Evolutionary conservation across 2,888 invertebrate species (phyloP).

Genomic region (Drosophila mulleri): DNA sequence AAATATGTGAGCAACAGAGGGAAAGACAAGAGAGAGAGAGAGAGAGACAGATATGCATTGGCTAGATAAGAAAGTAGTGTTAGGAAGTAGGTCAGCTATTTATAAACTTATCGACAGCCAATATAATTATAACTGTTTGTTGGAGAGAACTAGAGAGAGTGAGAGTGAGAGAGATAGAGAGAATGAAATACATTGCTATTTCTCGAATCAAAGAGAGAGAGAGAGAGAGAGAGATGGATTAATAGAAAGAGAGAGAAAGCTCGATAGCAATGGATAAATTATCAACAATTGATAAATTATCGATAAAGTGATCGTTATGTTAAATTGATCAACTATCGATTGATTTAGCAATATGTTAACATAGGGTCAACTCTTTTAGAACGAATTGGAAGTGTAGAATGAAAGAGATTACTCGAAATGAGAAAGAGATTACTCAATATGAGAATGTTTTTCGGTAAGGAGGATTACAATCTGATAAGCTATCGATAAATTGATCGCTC

Average conservation of each 20-base stretch:
- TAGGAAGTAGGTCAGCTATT: background rate
- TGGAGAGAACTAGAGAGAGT: background rate
- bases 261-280: background rate
- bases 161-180: too few species aligned
- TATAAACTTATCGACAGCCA: background rate
- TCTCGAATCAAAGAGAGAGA: too few species aligned
- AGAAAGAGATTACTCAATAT: too few species aligned
- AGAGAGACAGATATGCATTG: background rate
- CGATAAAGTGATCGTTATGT: background rate
- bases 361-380: background rate
- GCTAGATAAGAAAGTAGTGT: constrained; percentile 1
- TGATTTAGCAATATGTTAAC: too few species aligned
- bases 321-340: too few species aligned
- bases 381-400: background rate
- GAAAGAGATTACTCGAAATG: background rate
- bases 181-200: background rate
- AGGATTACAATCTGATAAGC: constrained; percentile 3
- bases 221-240: background rate
- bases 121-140: background rate
- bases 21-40: background rate
- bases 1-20: background rate
- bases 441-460: too few species aligned
- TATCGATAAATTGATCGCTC: constrained; percentile 34
- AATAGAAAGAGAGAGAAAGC: background rate
- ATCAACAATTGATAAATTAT: background rate